These are phyloP conservation scores for Zelostemma sp. DNA, from an alignment of 1,140 invertebrate species.

Conservation along the genomic window DNA sequence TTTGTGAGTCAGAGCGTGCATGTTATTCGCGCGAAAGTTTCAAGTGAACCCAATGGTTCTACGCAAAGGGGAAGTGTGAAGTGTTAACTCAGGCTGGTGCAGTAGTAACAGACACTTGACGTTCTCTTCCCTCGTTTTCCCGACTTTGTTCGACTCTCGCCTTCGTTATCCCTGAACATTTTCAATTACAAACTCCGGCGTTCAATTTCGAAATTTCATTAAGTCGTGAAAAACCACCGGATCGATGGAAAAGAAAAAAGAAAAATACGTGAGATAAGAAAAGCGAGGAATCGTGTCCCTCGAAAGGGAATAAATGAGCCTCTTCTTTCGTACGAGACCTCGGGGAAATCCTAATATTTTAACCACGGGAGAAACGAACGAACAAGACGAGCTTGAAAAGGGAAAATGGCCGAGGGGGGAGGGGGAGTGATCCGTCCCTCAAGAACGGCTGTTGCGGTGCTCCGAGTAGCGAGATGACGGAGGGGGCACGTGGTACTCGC, in stretches of 20 bases:
- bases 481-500: constrained; percentile 41
- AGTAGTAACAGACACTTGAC: constrained; percentile 45
- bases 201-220: no score
- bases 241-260: no score
- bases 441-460: constrained; percentile 42
- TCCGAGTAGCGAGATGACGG: constrained; percentile 42
- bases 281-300: no score
- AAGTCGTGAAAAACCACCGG: no score
- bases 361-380: constrained; percentile 54
- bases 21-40: constrained; percentile 35
- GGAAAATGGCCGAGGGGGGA: constrained; percentile 52
- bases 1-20: no score
- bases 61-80: constrained; percentile 54
- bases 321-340: no score
- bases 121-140: background rate
- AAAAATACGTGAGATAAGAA: no score
- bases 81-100: constrained; percentile 50
- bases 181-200: no score
- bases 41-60: constrained; percentile 39
- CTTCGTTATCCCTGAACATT: background rate
- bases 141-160: background rate
- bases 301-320: no score
- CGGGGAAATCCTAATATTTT: constrained; percentile 56
- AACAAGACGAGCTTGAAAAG: constrained; percentile 49
- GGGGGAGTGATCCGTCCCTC: constrained; percentile 33